Evolutionary conservation across 2,797 vertebrate genomes (phyloP).

Genomic region (Adelosebastes latens): DNA sequence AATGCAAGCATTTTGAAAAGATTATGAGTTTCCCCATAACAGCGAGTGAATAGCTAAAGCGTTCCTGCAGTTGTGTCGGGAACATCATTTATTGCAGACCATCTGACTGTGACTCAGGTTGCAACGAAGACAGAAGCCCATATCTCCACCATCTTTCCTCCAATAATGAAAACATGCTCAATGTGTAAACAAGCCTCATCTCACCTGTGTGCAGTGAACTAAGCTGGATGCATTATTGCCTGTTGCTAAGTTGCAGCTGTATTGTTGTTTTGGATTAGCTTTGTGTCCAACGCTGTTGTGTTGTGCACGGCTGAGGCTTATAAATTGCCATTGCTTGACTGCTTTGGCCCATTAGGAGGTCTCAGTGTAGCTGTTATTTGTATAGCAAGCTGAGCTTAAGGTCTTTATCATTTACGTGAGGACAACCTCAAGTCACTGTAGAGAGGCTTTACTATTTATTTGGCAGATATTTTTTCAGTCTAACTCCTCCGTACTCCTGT

Average conservation of each 20-base stretch:
- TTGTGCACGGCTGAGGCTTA: background rate
- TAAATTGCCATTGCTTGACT: conserved; percentile 13
- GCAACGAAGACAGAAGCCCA: background rate
- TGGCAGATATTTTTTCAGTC: conserved; percentile 7
- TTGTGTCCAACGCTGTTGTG: background rate
- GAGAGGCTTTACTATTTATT: conserved; percentile 12
- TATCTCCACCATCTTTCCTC: background rate
- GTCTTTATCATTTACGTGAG: conserved; percentile 34
- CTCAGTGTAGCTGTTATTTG: conserved; percentile 40
- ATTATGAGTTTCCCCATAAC: background rate
- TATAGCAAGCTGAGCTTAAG: conserved; percentile 20
- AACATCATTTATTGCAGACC: background rate
- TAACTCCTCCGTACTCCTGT: background rate
- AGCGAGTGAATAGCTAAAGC: background rate
- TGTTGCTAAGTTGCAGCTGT: conserved; percentile 5
- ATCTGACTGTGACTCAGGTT: background rate
- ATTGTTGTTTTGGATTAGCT: conserved; percentile 6
- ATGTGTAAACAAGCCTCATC: background rate
- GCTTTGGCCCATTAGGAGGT: conserved; percentile 26
- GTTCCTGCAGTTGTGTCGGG: background rate
- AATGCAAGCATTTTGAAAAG: background rate
- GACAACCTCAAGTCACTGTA: conserved; percentile 11
- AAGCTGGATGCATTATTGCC: background rate
- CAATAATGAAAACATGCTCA: background rate
- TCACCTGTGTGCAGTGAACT: background rate